phyloP scores from a whole-genome alignment of 2,113 vertebrate genomes.

The Anthoscopus minutus region DNA sequence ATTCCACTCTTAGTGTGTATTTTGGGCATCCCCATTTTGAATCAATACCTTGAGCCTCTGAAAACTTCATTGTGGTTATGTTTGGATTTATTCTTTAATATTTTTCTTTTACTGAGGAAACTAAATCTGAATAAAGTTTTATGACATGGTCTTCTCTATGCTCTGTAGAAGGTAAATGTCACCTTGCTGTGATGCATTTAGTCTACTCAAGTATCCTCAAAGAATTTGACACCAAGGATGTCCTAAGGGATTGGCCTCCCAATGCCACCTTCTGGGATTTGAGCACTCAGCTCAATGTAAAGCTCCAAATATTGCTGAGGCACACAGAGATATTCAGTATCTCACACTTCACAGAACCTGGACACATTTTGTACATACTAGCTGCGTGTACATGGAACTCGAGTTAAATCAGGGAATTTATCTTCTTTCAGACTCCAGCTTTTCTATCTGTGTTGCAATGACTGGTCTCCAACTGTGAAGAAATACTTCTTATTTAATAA shows the following conservation, averaged over 20 bases:
- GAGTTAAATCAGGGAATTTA: background rate
- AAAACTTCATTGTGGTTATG: background rate
- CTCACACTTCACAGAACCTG: background rate
- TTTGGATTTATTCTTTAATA: background rate
- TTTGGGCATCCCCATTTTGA: background rate
- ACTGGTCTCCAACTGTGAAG: background rate
- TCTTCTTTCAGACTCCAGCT: background rate
- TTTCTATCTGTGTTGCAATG: background rate
- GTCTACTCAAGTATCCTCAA: background rate
- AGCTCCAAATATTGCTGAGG: background rate
- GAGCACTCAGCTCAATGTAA: background rate
- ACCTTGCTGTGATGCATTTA: background rate
- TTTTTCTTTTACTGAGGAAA: background rate
- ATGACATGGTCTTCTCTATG: background rate
- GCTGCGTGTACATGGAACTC: background rate
- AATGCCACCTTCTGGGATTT: background rate
- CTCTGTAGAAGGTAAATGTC: background rate
- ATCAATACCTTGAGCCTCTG: background rate
- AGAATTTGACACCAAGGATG: background rate
- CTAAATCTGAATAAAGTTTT: background rate
- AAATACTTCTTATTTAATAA: slow-evolving; percentile 5
- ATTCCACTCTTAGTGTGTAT: background rate
- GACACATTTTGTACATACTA: background rate
- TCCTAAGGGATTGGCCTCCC: background rate
- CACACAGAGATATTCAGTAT: background rate